Evolutionary conservation across 1,140 invertebrate genomes (phyloP).

Genomic region (Scaptomyza graminum): DNA sequence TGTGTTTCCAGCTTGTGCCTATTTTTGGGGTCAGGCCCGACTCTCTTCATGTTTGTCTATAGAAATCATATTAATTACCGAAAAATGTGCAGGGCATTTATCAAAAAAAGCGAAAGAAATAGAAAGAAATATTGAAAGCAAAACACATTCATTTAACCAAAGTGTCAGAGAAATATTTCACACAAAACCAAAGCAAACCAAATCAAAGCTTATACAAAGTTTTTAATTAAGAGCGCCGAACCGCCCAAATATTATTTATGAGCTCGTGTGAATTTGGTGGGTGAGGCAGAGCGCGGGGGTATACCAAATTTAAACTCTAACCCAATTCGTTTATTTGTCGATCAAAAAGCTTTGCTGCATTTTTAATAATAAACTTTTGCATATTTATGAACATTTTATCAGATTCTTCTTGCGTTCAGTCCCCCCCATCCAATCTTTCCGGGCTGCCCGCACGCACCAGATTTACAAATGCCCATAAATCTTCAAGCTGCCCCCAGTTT

Average conservation of each 20-base stretch:
- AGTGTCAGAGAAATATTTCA: constrained; percentile 47
- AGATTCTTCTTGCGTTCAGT: not conserved
- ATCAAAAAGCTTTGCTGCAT: constrained; percentile 28
- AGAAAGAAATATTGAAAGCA: constrained; percentile 7
- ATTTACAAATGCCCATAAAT: constrained; percentile 74
- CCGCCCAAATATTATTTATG: constrained; percentile 61
- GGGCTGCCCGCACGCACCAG: constrained; percentile 31
- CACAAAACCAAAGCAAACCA: constrained; percentile 33
- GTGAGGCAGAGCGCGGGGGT: not conserved
- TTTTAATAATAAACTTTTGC: constrained; percentile 55
- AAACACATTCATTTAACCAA: constrained; percentile 56
- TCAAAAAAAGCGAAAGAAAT: constrained; percentile 33
- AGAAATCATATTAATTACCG: constrained; percentile 63
- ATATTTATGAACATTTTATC: constrained; percentile 33
- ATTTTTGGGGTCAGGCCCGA: constrained; percentile 44
- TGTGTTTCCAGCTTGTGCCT: constrained; percentile 28
- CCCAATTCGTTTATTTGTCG: constrained; percentile 38
- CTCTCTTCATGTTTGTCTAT: constrained; percentile 24
- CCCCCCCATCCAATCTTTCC: constrained; percentile 7
- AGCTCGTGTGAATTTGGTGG: constrained; percentile 13
- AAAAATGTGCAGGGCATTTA: constrained; percentile 48
- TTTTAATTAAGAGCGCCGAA: constrained; percentile 65
- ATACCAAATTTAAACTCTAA: constrained; percentile 4
- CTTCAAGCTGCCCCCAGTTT: constrained; percentile 46
- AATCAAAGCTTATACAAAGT: constrained; percentile 51